Evolutionary conservation across 2,113 vertebrate species (phyloP).

Genomic region (Coregonus clupeaformis): DNA sequence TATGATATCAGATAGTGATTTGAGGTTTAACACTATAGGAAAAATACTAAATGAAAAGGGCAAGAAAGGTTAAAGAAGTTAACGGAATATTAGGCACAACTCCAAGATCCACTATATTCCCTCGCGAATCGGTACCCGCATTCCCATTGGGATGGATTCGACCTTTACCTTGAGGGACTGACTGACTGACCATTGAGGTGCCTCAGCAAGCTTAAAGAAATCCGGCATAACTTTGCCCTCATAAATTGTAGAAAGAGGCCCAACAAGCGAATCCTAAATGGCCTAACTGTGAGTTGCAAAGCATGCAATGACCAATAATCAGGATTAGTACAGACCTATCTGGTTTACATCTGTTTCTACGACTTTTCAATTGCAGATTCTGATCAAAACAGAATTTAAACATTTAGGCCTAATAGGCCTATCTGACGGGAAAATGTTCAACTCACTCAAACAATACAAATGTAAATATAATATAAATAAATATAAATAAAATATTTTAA

Average conservation of each 20-base stretch:
- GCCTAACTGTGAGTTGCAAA: too few relatives aligned
- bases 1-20: too few relatives aligned
- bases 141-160: not conserved
- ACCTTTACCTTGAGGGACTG: not conserved
- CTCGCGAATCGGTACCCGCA: not conserved
- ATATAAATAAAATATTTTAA: too few relatives aligned
- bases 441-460: not conserved
- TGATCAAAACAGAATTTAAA: not conserved
- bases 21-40: too few relatives aligned
- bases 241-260: not conserved
- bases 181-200: not conserved
- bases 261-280: not conserved
- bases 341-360: not conserved
- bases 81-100: too few relatives aligned
- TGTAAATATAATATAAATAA: not conserved
- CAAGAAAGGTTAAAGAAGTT: too few relatives aligned
- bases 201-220: too few relatives aligned
- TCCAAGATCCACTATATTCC: too few relatives aligned
- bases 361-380: not conserved
- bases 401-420: not conserved
- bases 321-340: not conserved
- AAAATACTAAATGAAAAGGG: too few relatives aligned
- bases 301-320: slow-evolving; percentile 3
- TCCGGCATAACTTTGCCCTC: not conserved
- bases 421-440: not conserved